Evolutionary conservation across 2,797 vertebrate species (phyloP).

Genomic region (Meriones psammophilus): DNA sequence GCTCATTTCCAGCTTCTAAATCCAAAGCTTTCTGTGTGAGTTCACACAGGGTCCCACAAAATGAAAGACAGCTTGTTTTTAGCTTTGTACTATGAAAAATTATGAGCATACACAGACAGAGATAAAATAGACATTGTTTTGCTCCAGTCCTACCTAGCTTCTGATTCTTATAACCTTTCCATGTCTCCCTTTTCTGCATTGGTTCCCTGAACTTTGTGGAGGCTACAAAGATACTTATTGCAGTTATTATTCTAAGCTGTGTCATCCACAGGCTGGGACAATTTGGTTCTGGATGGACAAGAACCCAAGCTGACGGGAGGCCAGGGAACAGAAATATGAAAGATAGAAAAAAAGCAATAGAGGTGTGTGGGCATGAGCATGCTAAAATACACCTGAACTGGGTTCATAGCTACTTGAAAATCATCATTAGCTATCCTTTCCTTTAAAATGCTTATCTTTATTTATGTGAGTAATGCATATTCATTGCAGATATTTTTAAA

Average conservation of each 20-base stretch:
- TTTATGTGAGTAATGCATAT: constrained; percentile 46
- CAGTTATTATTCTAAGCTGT: background rate
- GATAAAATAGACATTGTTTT: background rate
- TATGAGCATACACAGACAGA: background rate
- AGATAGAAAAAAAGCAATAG: background rate
- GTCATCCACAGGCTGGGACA: background rate
- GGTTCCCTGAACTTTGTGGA: background rate
- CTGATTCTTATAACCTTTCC: background rate
- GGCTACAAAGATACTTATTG: background rate
- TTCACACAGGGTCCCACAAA: background rate
- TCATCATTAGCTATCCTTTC: background rate
- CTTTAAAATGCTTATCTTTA: constrained; percentile 28
- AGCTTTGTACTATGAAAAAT: background rate
- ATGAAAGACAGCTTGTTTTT: background rate
- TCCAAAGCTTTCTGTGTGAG: background rate
- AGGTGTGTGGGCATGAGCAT: background rate
- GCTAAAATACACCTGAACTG: background rate
- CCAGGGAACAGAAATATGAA: background rate
- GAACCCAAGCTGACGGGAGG: background rate
- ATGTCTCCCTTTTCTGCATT: background rate
- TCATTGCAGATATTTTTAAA: constrained; percentile 37
- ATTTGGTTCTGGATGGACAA: background rate
- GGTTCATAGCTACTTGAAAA: background rate
- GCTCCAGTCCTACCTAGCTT: background rate
- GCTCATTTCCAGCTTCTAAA: background rate